Evolutionary conservation across 2,113 vertebrate species (phyloP), one percentile per base, ranked within the genome.

Genomic region (Hymenochirus boettgeri): DNA sequence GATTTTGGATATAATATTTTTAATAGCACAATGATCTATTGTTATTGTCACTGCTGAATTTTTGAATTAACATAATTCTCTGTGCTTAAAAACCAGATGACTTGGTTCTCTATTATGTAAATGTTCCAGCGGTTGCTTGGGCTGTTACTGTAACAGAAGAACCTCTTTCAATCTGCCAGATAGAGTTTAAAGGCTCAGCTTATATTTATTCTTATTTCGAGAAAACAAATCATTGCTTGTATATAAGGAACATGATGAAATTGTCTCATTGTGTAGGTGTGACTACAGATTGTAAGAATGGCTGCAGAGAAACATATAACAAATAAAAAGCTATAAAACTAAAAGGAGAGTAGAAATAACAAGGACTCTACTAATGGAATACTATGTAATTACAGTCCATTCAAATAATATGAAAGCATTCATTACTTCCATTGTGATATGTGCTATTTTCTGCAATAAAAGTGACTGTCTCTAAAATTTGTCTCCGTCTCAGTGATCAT

Each of bases 181-280:
- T n/a, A n/a, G n/a, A n/a, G n/a, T n/a, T n/a, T n/a, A n/a, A n/a
- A n/a, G n/a, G n/a, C n/a, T n/a, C n/a, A n/a, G n/a, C n/a, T 35
- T 67, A 21, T 59, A 51, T 67, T 57, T 29, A 37, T 67, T 39
- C n/a, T 19, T 27, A 48, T 67, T 59, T 52, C 45, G 39, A 17
- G 37, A 65, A 57, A n/a, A 24, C 24, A 47, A 47, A 27, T 47
- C 26, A 33, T 37, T 57, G 48, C 48, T 57, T 65, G 26, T 50
- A 23, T 17, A 23, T 51, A 4, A 37, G 5, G 24, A 65, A 57
- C 33, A 39, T 52, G 47, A 52, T 52, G 54, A 59, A 67, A 67
- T 67, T 23, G 59, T 67, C 56, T 59, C 47, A 27, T 67, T 52
- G 56, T 67, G 64, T 67, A 59, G 64, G 56, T 45, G 56, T 24